Evolutionary conservation across 2,888 invertebrate genomes (phyloP).

Genomic region (Nomada hirtipes): DNA sequence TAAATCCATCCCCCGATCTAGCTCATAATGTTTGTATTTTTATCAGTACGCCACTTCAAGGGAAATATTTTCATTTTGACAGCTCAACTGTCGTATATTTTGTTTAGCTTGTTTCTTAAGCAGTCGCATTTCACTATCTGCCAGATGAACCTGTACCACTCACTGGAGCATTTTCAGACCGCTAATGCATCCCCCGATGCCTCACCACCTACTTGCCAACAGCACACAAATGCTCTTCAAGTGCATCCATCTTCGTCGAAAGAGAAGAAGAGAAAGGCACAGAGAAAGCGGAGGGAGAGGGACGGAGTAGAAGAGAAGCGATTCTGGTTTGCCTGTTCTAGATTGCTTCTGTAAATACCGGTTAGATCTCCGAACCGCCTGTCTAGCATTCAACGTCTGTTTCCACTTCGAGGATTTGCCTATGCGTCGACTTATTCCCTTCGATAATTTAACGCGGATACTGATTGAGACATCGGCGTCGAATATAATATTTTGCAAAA

Average conservation of each 20-base stretch:
- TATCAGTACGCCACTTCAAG: not conserved
- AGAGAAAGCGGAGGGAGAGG: not conserved
- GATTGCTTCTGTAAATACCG: slow-evolving; percentile 72
- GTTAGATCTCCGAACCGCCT: slow-evolving; percentile 34
- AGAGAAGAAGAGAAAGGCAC: slow-evolving; percentile 32
- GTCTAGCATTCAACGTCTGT: slow-evolving; percentile 57
- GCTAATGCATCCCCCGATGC: slow-evolving; percentile 68
- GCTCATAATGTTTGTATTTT: not conserved
- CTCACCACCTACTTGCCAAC: slow-evolving; percentile 40
- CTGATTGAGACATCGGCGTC: slow-evolving; percentile 32
- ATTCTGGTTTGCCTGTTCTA: slow-evolving; percentile 70
- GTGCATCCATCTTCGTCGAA: slow-evolving; percentile 52
- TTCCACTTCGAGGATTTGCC: slow-evolving; percentile 52
- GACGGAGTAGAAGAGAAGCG: slow-evolving; percentile 46
- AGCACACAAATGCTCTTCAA: slow-evolving; percentile 62
- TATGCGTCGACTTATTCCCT: slow-evolving; percentile 17
- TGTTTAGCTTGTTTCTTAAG: slow-evolving; percentile 34
- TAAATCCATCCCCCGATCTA: not conserved
- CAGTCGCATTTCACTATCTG: slow-evolving; percentile 34
- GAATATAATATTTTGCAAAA: slow-evolving; percentile 4
- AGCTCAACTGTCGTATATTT: slow-evolving; percentile 18
- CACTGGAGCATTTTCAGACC: slow-evolving; percentile 57
- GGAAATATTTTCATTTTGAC: slow-evolving; percentile 28
- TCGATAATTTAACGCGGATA: slow-evolving; percentile 32
- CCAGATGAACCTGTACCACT: slow-evolving; percentile 40